Percentiles rank a stretch among this genome's conserved stretches.
Evolutionary conservation across 2,113 vertebrate species (phyloP).

Genomic region (Pluvianellus socialis): DNA sequence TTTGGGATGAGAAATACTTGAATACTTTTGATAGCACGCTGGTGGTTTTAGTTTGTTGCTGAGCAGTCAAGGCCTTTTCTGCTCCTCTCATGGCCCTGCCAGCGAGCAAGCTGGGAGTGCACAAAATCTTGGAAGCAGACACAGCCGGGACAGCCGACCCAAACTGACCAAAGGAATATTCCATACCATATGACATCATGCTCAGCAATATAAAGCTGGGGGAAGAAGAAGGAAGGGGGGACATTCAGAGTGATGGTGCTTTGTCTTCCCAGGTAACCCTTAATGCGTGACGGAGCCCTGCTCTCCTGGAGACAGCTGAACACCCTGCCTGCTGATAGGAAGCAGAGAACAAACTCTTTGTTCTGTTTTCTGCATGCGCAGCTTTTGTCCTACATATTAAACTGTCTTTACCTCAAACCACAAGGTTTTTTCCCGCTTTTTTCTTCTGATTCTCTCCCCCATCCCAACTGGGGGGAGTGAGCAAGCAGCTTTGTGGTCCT

Average conservation of each 20-base stretch:
- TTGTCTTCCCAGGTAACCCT: neutral
- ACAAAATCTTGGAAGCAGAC: neutral
- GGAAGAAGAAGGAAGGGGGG: neutral
- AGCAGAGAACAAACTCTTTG: neutral
- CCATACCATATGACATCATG: neutral
- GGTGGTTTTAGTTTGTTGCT: neutral
- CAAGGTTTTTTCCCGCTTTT: neutral
- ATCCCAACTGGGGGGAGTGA: neutral
- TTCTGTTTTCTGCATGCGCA: neutral
- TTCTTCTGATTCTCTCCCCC: neutral
- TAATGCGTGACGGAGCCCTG: neutral
- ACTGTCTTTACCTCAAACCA: neutral
- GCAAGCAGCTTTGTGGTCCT: neutral
- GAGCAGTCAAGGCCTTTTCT: neutral
- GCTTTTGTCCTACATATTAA: neutral
- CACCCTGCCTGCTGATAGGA: neutral
- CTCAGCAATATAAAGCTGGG: neutral
- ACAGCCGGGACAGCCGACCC: neutral
- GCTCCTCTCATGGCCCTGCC: neutral
- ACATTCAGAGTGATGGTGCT: neutral
- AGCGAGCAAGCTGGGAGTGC: neutral
- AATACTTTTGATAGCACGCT: neutral
- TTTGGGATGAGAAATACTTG: neutral
- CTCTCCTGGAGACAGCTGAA: neutral
- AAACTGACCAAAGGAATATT: neutral